Evolutionary conservation across 1,140 invertebrate species (phyloP).

Genomic region (Anastrepha ludens): DNA sequence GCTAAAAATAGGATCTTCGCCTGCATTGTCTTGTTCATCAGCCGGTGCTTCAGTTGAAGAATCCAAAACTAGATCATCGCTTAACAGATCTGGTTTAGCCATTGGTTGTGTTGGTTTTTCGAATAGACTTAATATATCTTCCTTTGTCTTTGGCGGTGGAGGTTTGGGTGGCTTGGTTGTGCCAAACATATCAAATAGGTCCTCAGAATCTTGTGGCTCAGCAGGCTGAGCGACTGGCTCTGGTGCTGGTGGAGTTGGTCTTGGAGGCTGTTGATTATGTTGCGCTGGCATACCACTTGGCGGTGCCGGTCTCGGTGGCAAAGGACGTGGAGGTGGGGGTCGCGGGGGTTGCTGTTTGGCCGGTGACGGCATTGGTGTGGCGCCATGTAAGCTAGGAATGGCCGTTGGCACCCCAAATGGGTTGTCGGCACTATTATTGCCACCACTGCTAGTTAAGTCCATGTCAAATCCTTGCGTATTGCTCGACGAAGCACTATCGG

Average conservation of each 20-base stretch:
- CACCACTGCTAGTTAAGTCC: conserved; percentile 61
- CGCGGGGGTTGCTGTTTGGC: conserved; percentile 67
- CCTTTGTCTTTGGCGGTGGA: conserved; percentile 76
- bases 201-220: conserved; percentile 63
- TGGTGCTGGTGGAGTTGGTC: conserved; percentile 65
- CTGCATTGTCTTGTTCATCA: conserved; percentile 30
- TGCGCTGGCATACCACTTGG: conserved; percentile 68
- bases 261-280: conserved; percentile 62
- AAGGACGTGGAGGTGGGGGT: conserved; percentile 73
- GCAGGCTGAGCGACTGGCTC: conserved; percentile 62
- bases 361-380: conserved; percentile 63
- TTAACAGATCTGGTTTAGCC: conserved; percentile 75
- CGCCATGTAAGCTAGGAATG: conserved; percentile 66
- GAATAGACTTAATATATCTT: conserved; percentile 81
- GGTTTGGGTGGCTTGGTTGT: conserved; percentile 71
- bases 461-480: conserved; percentile 65
- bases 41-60: conserved; percentile 1
- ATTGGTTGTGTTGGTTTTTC: conserved; percentile 74
- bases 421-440: conserved; percentile 66
- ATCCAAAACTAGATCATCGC: conserved; percentile 75
- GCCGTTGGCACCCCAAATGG: conserved; percentile 68
- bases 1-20: conserved; percentile 67
- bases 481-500: conserved; percentile 67
- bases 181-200: conserved; percentile 76
- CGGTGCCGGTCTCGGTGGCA: conserved; percentile 73